A percentile compares a stretch with the other conserved stretches of the same genome.
Conservation (phyloP, 2,797 vertebrate species). For the Acrossocheilus wenchowensis region DNA sequence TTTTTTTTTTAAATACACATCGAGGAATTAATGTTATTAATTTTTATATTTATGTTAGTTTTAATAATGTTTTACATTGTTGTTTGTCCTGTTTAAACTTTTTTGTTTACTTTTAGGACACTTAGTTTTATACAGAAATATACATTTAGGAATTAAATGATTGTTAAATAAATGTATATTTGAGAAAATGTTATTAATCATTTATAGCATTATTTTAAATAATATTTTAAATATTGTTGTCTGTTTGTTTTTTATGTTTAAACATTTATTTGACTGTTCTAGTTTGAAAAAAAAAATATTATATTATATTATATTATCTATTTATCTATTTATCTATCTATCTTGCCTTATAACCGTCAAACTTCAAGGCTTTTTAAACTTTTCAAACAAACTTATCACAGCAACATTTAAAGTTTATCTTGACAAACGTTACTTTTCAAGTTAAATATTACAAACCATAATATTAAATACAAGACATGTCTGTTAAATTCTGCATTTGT, state of each 20-base stretch:
- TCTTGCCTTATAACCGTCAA: background rate
- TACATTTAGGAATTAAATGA: no score
- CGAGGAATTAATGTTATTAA: background rate
- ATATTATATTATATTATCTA: no score
- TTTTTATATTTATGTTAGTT: background rate
- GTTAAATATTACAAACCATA: background rate
- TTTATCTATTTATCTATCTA: background rate
- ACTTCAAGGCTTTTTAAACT: background rate
- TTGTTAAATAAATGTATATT: no score
- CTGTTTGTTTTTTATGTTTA: background rate
- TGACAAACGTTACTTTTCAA: slow-evolving; percentile 2
- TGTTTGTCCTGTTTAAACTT: no score
- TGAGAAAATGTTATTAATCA: background rate
- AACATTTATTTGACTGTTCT: background rate
- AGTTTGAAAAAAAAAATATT: background rate
- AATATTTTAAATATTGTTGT: background rate
- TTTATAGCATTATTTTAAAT: background rate
- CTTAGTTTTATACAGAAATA: no score
- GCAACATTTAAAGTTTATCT: background rate
- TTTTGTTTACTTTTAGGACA: no score
- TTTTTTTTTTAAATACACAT: background rate
- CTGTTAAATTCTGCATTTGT: background rate
- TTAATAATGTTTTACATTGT: background rate
- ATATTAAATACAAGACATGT: background rate
- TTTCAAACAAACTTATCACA: background rate